Evolutionary conservation across 1,140 invertebrate species (phyloP).

Genomic region (Diuraphis noxia): DNA sequence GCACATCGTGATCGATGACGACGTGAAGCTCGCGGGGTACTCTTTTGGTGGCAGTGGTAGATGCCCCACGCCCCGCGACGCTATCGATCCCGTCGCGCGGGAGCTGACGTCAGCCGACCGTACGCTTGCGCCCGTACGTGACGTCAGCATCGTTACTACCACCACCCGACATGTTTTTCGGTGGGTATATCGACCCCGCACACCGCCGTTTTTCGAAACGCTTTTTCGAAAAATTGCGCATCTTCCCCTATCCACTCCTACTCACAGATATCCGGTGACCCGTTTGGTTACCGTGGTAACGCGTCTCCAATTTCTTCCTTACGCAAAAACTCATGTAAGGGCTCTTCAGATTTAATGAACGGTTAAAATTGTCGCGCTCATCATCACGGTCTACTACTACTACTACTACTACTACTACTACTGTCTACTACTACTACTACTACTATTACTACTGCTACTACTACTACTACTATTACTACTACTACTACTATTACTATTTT

Average conservation of each 20-base stretch:
- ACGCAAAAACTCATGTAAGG: not conserved
- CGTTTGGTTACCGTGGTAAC: not conserved
- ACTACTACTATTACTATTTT: not conserved
- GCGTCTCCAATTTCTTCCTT: not conserved
- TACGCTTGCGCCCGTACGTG: constrained; percentile 48
- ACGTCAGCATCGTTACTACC: constrained; percentile 33
- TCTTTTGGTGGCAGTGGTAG: not conserved
- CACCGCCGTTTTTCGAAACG: not conserved
- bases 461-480: not conserved
- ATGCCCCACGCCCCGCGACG: not conserved
- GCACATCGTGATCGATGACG: not conserved
- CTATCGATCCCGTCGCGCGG: constrained; percentile 27
- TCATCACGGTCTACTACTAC: not conserved
- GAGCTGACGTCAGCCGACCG: constrained; percentile 58
- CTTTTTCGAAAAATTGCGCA: not conserved
- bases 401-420: constrained; percentile 1
- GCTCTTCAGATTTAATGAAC: constrained; percentile 28
- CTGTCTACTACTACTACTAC: not conserved
- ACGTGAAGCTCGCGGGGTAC: not conserved
- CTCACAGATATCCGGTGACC: not conserved
- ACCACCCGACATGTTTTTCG: constrained; percentile 67
- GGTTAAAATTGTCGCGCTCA: constrained; percentile 6
- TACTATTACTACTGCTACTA: constrained; percentile 1
- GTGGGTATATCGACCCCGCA: not conserved
- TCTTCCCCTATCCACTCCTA: not conserved